Evolutionary conservation across 2,797 vertebrate species (phyloP), one percentile per base, ranked within the genome.

Genomic region (Cichlasoma orientale): DNA sequence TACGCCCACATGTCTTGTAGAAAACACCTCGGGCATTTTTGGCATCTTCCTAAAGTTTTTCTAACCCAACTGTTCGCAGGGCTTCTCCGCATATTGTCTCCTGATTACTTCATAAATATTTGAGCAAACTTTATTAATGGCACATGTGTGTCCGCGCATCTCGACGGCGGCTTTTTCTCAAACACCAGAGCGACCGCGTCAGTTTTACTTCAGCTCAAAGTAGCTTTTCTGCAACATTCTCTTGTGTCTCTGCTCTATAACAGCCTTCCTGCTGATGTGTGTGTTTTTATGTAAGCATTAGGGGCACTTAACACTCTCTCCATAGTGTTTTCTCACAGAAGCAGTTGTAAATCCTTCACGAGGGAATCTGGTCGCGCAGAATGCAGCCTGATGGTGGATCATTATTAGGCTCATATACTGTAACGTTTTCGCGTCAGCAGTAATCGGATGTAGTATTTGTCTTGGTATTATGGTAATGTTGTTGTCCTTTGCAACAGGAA

Each of bases 41-140:
- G 38, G 66, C 72, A 52, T 84, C 86, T 78, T 90, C 88, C 81
- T 69, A 54, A 71, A 86, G 79, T 85, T 88, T 86, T 73, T 74
- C 68, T 29, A 16, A 73, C 80, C 79, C 50, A 52, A 31, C 83
- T 76, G 41, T 79, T 79, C n/a, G 68, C 18, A 10, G 68, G 58
- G 56, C 85, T 72, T 84, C 84, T 83, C 68, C 36, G 19, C 79
- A 74, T 88, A 85, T 84, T 90, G 92, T 92, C 84, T 91, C 79
- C 75, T 82, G 89, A 89, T 92, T 89, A 81, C 86, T 89, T 91
- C 90, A 91, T 90, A 88, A 92, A 92, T 88, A 91, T 92, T 91
- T 88, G 53, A 89, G 72, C 80, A 10, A 75, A 85, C 86, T 89
- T 86, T 80, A 86, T 89, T 83, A 77, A 72, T 80, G 91, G 78